Evolutionary conservation across 2,888 invertebrate genomes (phyloP).

Genomic region (Oligia strigilis): DNA sequence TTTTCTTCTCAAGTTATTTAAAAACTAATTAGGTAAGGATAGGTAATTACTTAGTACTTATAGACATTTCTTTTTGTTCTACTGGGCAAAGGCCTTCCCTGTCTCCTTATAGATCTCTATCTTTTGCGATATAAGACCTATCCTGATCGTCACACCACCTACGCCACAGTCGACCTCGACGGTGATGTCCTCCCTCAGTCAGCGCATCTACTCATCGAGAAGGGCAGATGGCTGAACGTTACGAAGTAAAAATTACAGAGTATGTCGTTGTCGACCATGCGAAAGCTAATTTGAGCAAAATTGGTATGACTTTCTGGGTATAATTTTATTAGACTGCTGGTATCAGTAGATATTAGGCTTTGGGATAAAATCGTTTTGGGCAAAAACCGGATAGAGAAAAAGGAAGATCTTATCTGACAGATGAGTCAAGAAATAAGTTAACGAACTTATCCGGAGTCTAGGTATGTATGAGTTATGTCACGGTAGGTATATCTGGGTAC

Average conservation of each 20-base stretch:
- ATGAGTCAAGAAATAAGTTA: not conserved
- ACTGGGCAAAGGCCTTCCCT: not conserved
- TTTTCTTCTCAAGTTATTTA: not conserved
- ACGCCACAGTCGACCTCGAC: not conserved
- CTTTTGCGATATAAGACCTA: no score
- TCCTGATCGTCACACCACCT: not conserved
- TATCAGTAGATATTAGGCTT: not conserved
- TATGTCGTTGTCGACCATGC: not conserved
- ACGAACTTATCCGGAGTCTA: not conserved
- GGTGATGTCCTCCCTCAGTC: not conserved
- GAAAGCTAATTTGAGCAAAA: not conserved
- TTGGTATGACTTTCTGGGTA: not conserved
- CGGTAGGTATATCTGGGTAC: not conserved
- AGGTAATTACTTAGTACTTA: no score
- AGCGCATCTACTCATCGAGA: not conserved
- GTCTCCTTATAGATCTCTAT: not conserved
- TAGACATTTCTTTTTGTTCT: no score
- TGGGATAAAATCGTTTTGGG: not conserved
- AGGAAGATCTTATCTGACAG: not conserved
- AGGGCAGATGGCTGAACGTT: no score
- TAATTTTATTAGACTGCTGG: not conserved
- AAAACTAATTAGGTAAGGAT: not conserved
- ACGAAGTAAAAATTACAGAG: not conserved
- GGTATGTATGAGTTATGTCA: not conserved
- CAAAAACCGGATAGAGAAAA: not conserved